Conservation (phyloP, 2,113 vertebrate species). For the Trichechus manatus region DNA sequence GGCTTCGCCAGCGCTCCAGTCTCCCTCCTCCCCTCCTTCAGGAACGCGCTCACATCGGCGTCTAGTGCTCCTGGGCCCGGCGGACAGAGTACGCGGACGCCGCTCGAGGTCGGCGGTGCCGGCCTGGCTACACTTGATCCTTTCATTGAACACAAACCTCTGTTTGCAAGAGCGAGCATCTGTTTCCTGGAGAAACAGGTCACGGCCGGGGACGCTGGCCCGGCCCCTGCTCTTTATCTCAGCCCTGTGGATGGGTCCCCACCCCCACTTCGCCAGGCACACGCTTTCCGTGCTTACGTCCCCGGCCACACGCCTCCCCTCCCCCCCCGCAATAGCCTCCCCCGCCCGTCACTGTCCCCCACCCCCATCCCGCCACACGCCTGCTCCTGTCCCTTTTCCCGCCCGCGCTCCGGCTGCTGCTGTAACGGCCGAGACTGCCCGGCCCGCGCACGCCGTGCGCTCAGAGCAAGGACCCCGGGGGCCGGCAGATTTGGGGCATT, state of each 20-base stretch:
- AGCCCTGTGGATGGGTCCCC: background rate
- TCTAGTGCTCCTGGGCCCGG: background rate
- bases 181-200: constrained; percentile 78
- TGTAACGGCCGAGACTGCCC: constrained; percentile 58
- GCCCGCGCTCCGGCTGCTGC: constrained; percentile 44
- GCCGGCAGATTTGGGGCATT: constrained; percentile 85
- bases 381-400: background rate
- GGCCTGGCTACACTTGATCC: constrained; percentile 28
- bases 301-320: background rate
- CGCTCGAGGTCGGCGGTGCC: background rate
- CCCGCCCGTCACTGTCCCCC: background rate
- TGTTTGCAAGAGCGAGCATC: constrained; percentile 62
- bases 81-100: background rate
- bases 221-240: constrained; percentile 28
- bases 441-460: constrained; percentile 63
- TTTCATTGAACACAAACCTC: constrained; percentile 59
- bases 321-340: background rate
- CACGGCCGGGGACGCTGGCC: constrained; percentile 46
- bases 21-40: no score
- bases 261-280: background rate
- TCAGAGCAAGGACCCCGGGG: constrained; percentile 43
- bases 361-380: background rate
- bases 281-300: background rate
- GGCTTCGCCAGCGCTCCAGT: no score
- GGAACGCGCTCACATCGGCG: background rate